These are phyloP conservation scores for Hofmannophila pseudospretella DNA, from an alignment of 2,888 invertebrate species.

Conservation along the genomic window DNA sequence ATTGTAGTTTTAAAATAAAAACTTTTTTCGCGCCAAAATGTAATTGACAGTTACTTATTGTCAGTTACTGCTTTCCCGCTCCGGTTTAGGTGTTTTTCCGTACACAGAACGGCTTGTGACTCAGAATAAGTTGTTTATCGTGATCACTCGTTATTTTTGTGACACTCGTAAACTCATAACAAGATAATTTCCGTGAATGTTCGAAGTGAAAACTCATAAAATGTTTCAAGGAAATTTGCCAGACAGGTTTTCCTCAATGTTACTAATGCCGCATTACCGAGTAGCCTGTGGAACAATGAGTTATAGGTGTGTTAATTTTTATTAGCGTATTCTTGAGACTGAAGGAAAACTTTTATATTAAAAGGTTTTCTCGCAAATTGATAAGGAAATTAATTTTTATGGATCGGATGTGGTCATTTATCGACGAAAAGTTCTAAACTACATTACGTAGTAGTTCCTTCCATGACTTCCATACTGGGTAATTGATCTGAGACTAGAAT, in stretches of 20 bases:
- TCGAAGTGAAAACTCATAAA: conserved; percentile 10
- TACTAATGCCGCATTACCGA: no score
- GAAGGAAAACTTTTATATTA: no score
- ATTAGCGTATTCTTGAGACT: no score
- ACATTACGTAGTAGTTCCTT: no score
- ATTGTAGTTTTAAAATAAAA: not conserved
- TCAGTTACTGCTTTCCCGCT: not conserved
- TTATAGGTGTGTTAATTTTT: no score
- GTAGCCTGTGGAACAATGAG: no score
- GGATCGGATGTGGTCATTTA: no score
- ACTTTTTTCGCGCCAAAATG: not conserved
- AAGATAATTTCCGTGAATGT: conserved; percentile 21
- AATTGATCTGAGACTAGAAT: no score
- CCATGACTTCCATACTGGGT: no score
- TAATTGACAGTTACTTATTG: conserved; percentile 6
- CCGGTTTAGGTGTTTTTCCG: conserved; percentile 17
- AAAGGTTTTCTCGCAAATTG: no score
- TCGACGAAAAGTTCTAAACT: no score
- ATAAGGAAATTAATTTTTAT: no score
- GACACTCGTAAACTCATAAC: conserved; percentile 10
- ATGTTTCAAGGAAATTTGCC: conserved; percentile 1
- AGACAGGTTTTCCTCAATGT: conserved; percentile 3
- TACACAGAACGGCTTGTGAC: conserved; percentile 16
- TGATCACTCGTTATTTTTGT: conserved; percentile 20
- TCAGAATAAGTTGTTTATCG: conserved; percentile 24